phyloP scores from a whole-genome alignment of 2,113 vertebrate species.

The Thymallus thymallus region DNA sequence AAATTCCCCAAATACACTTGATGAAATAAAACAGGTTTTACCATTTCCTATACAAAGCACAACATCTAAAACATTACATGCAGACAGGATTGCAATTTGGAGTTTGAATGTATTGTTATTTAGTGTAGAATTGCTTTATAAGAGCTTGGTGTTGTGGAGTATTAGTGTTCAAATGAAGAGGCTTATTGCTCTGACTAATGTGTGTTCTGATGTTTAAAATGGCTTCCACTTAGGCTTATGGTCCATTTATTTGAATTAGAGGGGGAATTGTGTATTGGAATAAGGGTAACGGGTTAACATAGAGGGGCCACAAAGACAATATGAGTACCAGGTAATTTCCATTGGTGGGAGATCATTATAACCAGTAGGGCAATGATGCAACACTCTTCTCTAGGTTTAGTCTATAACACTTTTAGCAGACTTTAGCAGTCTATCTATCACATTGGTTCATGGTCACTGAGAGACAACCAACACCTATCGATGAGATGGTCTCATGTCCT shows the following conservation, averaged over 20 bases:
- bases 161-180: background rate
- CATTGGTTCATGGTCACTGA: background rate
- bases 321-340: background rate
- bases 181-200: background rate
- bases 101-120: slow-evolving; percentile 21
- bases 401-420: background rate
- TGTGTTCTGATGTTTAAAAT: background rate
- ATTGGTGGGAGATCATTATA: background rate
- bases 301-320: background rate
- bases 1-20: slow-evolving; percentile 38
- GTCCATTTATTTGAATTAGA: too few species aligned
- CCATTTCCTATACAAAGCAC: slow-evolving; percentile 41
- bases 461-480: background rate
- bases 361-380: background rate
- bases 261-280: background rate
- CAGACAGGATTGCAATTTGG: slow-evolving; percentile 33
- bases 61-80: slow-evolving; percentile 34
- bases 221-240: background rate
- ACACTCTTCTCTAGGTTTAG: background rate
- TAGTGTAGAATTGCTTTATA: slow-evolving; percentile 15
- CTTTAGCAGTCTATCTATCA: background rate
- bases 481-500: background rate
- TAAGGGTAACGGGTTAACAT: background rate
- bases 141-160: background rate
- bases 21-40: slow-evolving; percentile 37